Base-by-base conservation (phyloP, 2,888 invertebrate species). In the Pyrrhopygopsis socrates region DNA sequence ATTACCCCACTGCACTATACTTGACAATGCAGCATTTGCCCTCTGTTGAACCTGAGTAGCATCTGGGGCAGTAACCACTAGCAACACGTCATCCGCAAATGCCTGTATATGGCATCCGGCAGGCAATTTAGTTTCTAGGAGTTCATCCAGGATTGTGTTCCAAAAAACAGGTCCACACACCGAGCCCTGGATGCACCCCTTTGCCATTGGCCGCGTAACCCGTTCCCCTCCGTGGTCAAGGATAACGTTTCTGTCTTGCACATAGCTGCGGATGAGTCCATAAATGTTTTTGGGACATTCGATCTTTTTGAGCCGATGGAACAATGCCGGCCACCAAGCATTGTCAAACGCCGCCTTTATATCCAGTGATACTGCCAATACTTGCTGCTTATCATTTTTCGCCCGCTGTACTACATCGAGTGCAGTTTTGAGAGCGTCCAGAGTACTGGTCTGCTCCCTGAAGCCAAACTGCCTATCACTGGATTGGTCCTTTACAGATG, bases 401-500 rank as follows among this genome's bases (percentile, higher is more conserved):
- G 76, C 77, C 0, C 9, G 13, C 0, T 38, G 68, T 2, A 91
- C 81, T 0, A 45, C 11, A 0, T 79, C 22, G 0, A 88, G 5
- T 0, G 90, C 88, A 0, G 58, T 27, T 0, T 80, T n/a, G 0
- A 91, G 54, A 0, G 92, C 93, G 50, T 70, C 34, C 0, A 71
- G 54, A 1, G 70, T 76, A 22, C 34, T 38, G 9, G 81, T 76
- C 34, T 91, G 92, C 22, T 75, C 80, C n/a, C 73, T 82, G 75
- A 93, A 92, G 0, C 92, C 91, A 22, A 75, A 93, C 50, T 83
- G 73, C 1, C n/a, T 30, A 0, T 11, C n/a, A 24, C 29, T 81
- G 18, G 27, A 22, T 9, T 45, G 34, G 2, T 41, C 68, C 13
- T 45, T 34, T 11, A 9, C 45, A 20, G 45, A 11, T 20, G 45